Evolutionary conservation across 2,888 invertebrate genomes (phyloP).

Genomic region (Dinocampus coccinellae): DNA sequence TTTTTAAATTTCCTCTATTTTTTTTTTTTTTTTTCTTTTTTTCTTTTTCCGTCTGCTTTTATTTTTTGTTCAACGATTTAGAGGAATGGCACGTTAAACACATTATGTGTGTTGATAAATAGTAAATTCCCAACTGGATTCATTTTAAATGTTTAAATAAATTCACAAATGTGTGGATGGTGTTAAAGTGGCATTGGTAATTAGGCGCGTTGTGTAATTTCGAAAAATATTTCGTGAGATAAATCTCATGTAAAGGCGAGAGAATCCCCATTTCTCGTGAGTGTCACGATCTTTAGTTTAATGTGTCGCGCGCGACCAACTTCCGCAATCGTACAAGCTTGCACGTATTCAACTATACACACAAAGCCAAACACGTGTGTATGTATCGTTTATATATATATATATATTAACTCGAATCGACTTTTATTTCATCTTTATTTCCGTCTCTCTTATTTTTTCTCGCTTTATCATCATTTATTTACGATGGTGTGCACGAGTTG

Average conservation of each 20-base stretch:
- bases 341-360: neutral
- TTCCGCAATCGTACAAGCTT: constrained; percentile 1
- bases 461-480: too few species aligned
- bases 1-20: too few species aligned
- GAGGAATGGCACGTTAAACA: constrained; percentile 26
- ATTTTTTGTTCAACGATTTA: constrained; percentile 43
- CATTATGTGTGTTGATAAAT: neutral
- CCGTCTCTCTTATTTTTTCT: neutral
- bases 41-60: too few species aligned
- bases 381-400: too few species aligned
- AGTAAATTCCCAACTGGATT: neutral
- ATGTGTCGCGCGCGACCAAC: constrained; percentile 5
- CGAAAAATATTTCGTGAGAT: neutral
- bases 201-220: neutral
- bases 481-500: neutral
- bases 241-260: neutral
- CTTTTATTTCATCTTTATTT: neutral
- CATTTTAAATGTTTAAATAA: neutral
- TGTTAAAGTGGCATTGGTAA: neutral
- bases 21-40: too few species aligned
- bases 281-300: constrained; percentile 14
- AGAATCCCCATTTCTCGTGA: neutral
- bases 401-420: neutral
- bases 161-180: neutral
- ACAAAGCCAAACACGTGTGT: neutral